Evolutionary conservation across 2,113 vertebrate species (phyloP).

Genomic region (Pithys albifrons): DNA sequence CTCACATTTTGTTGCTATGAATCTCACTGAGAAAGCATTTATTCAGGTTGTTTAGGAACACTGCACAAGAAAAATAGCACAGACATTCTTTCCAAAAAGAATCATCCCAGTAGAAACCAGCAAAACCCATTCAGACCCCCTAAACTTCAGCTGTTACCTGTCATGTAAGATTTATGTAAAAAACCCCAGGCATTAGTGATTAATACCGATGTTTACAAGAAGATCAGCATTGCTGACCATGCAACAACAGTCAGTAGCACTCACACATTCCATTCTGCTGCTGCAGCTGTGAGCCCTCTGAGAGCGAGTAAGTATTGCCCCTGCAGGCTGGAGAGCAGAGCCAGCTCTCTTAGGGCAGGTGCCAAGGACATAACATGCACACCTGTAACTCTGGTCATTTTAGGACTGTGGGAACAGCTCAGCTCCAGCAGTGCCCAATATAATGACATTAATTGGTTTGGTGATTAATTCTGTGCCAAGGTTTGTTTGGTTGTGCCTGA

Average conservation of each 20-base stretch:
- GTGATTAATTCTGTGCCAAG: background rate
- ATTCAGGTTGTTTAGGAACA: background rate
- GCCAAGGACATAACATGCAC: fast-evolving
- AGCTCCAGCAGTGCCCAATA: background rate
- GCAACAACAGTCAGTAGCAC: background rate
- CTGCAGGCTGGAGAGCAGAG: background rate
- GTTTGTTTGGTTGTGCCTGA: background rate
- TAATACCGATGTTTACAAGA: background rate
- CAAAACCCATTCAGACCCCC: background rate
- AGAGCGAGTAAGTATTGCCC: background rate
- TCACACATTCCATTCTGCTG: background rate
- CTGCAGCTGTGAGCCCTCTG: background rate
- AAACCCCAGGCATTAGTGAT: fast-evolving
- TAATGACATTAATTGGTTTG: background rate
- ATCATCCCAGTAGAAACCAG: background rate
- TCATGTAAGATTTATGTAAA: background rate
- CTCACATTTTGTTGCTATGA: background rate
- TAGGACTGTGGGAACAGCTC: background rate
- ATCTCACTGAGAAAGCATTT: background rate
- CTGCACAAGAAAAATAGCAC: background rate
- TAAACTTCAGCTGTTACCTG: background rate
- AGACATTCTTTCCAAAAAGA: background rate
- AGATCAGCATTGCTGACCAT: background rate
- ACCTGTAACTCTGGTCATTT: background rate
- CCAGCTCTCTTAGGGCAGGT: background rate